phyloP scores from a whole-genome alignment of 1,140 invertebrate genomes.

The Zaprionus kolodkinae region DNA sequence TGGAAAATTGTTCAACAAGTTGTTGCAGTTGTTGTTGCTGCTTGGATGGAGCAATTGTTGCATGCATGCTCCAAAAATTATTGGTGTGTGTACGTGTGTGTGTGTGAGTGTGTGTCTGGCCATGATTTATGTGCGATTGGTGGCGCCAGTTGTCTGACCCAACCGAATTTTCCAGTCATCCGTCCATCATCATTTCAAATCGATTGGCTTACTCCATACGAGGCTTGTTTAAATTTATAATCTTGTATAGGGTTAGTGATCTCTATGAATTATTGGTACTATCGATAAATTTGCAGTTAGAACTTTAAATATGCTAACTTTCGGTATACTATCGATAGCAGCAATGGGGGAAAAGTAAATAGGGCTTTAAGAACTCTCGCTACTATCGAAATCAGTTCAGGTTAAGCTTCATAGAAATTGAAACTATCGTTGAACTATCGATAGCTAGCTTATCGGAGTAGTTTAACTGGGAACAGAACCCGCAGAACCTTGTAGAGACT shows the following conservation, averaged over 20 bases:
- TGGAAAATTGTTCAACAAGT: conserved; percentile 63
- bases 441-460: no score
- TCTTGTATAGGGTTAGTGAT: no score
- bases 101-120: background rate
- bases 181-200: conserved; percentile 20
- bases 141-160: conserved; percentile 49
- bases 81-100: conserved; percentile 21
- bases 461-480: no score
- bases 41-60: conserved; percentile 47
- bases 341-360: no score
- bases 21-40: conserved; percentile 23
- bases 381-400: background rate
- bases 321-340: background rate
- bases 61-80: conserved; percentile 60
- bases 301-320: background rate
- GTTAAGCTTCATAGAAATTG: no score
- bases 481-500: no score
- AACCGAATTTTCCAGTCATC: conserved; percentile 25
- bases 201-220: conserved; percentile 1
- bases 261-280: background rate
- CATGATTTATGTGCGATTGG: conserved; percentile 43
- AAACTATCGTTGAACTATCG: no score
- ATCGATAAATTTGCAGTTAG: background rate
- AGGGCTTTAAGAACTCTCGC: background rate
- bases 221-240: no score